A percentile compares a stretch with the other conserved stretches of the same genome.
These are phyloP conservation scores for Sturnus vulgaris DNA, from an alignment of 2,113 vertebrate species.

Conservation along the genomic window DNA sequence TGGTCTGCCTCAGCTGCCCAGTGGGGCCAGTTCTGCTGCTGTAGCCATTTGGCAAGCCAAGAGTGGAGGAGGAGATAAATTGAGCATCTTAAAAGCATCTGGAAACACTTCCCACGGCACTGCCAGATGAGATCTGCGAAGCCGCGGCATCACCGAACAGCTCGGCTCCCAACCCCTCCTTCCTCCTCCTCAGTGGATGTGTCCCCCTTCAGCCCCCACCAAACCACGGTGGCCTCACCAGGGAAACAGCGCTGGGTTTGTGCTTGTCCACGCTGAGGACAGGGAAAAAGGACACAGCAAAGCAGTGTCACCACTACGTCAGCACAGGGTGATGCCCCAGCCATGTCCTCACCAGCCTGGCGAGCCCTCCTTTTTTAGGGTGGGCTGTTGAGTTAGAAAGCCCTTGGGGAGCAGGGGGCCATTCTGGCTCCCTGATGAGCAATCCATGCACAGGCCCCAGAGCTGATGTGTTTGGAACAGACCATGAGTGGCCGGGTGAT, in stretches of 20 bases:
- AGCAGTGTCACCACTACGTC: rapidly evolving
- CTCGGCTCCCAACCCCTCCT: rapidly evolving
- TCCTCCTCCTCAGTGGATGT: not conserved
- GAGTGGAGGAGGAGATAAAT: not conserved
- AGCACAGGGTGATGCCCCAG: not conserved
- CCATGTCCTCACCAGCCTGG: rapidly evolving
- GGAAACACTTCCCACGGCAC: not conserved
- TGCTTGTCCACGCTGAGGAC: not conserved
- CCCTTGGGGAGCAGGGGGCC: too few species aligned
- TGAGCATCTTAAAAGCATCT: constrained; percentile 32
- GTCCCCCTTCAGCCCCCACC: not conserved
- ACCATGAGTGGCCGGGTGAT: not conserved
- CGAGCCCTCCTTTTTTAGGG: not conserved
- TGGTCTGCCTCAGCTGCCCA: not conserved
- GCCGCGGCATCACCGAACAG: rapidly evolving
- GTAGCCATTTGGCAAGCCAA: constrained; percentile 5
- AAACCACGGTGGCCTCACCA: not conserved
- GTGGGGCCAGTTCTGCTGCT: not conserved
- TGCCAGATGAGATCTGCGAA: not conserved
- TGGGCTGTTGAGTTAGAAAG: not conserved
- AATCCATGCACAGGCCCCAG: not conserved
- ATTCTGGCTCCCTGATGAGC: not conserved
- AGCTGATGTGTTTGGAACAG: not conserved
- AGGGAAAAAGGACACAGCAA: not conserved
- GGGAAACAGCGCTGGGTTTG: not conserved